Conservation (phyloP, 2,888 invertebrate species). For the Acronicta aceris region DNA sequence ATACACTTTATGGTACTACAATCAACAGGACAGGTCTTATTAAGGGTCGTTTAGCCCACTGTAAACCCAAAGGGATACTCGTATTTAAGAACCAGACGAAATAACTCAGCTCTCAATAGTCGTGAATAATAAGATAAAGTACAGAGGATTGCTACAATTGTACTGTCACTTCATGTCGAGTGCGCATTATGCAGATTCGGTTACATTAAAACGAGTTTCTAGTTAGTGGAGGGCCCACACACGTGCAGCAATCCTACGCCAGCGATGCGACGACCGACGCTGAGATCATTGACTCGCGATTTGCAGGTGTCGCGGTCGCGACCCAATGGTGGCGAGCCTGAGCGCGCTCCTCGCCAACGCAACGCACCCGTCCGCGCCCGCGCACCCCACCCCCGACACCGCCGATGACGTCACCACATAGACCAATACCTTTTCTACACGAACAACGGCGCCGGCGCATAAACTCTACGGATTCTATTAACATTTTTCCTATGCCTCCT, state of each 20-base stretch:
- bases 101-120: constrained; percentile 41
- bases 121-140: constrained; percentile 39
- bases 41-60: constrained; percentile 10
- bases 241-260: constrained; percentile 61
- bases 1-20: constrained; percentile 30
- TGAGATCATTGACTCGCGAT: constrained; percentile 66
- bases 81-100: constrained; percentile 23
- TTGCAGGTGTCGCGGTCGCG: constrained; percentile 66
- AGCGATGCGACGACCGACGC: constrained; percentile 54
- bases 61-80: constrained; percentile 5
- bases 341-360: constrained; percentile 50
- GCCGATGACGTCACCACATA: constrained; percentile 54
- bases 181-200: constrained; percentile 62
- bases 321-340: constrained; percentile 56
- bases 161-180: constrained; percentile 50
- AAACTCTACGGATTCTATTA: constrained; percentile 56
- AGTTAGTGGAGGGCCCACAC: constrained; percentile 61
- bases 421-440: constrained; percentile 41
- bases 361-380: constrained; percentile 35
- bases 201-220: constrained; percentile 64
- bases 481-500: constrained; percentile 49
- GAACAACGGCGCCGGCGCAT: constrained; percentile 70
- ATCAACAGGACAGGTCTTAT: constrained; percentile 12
- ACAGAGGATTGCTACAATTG: constrained; percentile 53
- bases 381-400: constrained; percentile 26